A percentile compares a stretch with the other conserved stretches of the same genome.
phyloP scores from a whole-genome alignment of 2,888 invertebrate genomes.

The Rhagium mordax region DNA sequence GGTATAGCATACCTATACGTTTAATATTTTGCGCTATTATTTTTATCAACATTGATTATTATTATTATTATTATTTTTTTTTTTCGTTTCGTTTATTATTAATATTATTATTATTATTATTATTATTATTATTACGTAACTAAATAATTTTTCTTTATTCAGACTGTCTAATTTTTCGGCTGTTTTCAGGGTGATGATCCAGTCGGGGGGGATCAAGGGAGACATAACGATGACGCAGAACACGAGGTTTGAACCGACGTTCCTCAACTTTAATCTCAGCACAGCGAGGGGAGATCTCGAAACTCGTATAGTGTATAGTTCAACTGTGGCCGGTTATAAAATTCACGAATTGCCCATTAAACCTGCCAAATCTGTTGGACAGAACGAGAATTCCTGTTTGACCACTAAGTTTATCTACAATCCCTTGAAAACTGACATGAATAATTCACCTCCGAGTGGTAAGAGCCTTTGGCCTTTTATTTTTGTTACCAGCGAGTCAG shows the following conservation, averaged over 20 bases:
- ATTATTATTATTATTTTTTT: too few relatives aligned
- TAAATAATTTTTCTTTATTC: too few relatives aligned
- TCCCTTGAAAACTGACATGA: conserved; percentile 77
- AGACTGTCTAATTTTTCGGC: too few relatives aligned
- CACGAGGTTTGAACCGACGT: conserved; percentile 88
- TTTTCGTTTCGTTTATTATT: too few relatives aligned
- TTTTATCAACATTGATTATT: too few relatives aligned
- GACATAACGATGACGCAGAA: conserved; percentile 84
- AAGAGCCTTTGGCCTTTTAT: conserved; percentile 21
- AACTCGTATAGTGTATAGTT: conserved; percentile 81
- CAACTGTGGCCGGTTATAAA: conserved; percentile 81
- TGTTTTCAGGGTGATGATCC: conserved; percentile 77
- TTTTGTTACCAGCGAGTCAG: background rate
- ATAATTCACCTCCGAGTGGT: conserved; percentile 79
- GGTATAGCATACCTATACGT: conserved; percentile 75
- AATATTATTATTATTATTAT: too few relatives aligned
- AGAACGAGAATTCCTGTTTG: conserved; percentile 74
- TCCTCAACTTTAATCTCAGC: conserved; percentile 80
- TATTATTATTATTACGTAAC: too few relatives aligned
- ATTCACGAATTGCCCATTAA: conserved; percentile 81
- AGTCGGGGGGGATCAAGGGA: conserved; percentile 86
- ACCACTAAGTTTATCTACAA: conserved; percentile 85
- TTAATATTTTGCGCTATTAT: too few relatives aligned
- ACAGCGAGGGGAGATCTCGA: conserved; percentile 79
- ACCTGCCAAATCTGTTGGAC: conserved; percentile 71